phyloP scores from a whole-genome alignment of 2,888 invertebrate genomes.

The Synergus japonicus region DNA sequence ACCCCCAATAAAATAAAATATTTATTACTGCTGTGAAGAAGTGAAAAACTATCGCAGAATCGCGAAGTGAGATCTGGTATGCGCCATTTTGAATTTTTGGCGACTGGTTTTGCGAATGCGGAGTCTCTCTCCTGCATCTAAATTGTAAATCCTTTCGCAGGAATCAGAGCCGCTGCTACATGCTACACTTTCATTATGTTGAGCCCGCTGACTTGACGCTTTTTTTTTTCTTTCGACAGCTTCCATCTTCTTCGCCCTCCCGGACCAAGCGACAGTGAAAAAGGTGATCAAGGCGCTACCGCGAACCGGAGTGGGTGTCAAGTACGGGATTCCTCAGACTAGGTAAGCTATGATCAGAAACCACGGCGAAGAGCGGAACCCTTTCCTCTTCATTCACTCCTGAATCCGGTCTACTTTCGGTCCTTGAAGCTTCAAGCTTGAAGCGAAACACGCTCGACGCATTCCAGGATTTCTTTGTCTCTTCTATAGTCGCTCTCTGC shows the following conservation, averaged over 20 bases:
- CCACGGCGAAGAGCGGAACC: slow-evolving; percentile 3
- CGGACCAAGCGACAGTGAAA: slow-evolving; percentile 97
- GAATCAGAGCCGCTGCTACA: too few relatives aligned
- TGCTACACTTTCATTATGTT: neutral
- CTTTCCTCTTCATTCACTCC: slow-evolving; percentile 27
- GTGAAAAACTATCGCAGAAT: too few relatives aligned
- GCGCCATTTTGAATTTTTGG: too few relatives aligned
- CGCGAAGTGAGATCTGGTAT: too few relatives aligned
- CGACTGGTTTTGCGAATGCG: too few relatives aligned
- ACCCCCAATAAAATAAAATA: too few relatives aligned
- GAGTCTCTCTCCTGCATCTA: too few relatives aligned
- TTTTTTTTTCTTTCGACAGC: slow-evolving; percentile 81
- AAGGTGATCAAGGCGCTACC: slow-evolving; percentile 98
- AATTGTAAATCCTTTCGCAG: neutral
- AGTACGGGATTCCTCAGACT: slow-evolving; percentile 99
- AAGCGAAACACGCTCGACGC: slow-evolving; percentile 66
- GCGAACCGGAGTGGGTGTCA: slow-evolving; percentile 98
- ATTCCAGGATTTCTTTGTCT: slow-evolving; percentile 72
- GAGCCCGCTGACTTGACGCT: slow-evolving; percentile 43
- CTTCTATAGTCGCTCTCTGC: slow-evolving; percentile 49
- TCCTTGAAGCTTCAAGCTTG: slow-evolving; percentile 14
- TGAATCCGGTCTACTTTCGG: slow-evolving; percentile 50
- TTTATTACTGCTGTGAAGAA: too few relatives aligned
- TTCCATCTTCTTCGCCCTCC: slow-evolving; percentile 99
- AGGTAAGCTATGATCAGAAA: slow-evolving; percentile 80